Percentiles rank a stretch among this genome's conserved stretches.
These are phyloP conservation scores for Autographa gamma DNA, from an alignment of 2,888 invertebrate genomes.

Conservation along the genomic window DNA sequence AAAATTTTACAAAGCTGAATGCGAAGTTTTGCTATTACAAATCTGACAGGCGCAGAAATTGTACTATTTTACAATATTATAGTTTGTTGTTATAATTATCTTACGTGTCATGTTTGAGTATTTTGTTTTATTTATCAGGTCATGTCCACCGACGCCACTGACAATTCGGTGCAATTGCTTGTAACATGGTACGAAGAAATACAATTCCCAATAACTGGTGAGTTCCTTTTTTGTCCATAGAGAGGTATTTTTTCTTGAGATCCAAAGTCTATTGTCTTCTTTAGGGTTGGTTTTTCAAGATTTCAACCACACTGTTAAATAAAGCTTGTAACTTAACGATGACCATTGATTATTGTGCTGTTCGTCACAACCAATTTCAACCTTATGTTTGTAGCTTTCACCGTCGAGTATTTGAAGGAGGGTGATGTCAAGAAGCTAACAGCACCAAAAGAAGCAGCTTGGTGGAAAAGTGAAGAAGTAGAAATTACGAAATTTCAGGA, in stretches of 20 bases:
- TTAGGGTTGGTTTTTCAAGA: too few species aligned
- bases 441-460: constrained; percentile 62
- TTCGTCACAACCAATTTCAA: too few species aligned
- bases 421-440: constrained; percentile 39
- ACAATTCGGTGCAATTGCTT: constrained; percentile 60
- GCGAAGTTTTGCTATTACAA: constrained; percentile 16
- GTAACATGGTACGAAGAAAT: constrained; percentile 68
- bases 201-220: constrained; percentile 72
- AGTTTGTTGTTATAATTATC: not conserved
- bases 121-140: constrained; percentile 62
- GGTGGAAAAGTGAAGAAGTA: constrained; percentile 60
- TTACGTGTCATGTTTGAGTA: not conserved
- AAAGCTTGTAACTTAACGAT: not conserved
- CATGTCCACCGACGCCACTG: constrained; percentile 41
- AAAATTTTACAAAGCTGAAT: not conserved
- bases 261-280: too few species aligned
- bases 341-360: not conserved
- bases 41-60: not conserved
- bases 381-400: constrained; percentile 52
- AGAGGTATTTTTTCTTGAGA: too few species aligned
- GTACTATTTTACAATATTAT: too few species aligned
- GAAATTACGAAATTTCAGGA: constrained; percentile 48
- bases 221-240: constrained; percentile 33
- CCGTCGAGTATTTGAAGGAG: constrained; percentile 62
- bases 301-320: not conserved